phyloP scores from a whole-genome alignment of 1,140 invertebrate genomes.

The Adelges cooleyi region DNA sequence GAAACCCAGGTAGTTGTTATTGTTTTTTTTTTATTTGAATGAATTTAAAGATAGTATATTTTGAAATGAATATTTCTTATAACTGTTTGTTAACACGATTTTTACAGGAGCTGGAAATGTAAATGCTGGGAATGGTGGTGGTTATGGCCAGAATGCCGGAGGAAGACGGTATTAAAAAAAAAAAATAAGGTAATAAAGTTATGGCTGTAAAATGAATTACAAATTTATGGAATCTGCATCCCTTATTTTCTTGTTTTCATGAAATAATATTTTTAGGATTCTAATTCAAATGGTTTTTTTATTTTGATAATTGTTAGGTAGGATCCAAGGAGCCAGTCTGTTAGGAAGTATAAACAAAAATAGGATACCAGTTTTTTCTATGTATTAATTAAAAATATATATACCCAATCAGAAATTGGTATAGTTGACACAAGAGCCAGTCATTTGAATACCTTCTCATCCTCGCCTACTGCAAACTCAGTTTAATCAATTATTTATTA shows the following conservation, averaged over 20 bases:
- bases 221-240: too few relatives aligned
- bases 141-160: constrained; percentile 20
- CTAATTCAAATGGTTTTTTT: constrained; percentile 22
- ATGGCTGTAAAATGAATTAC: not conserved
- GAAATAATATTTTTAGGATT: constrained; percentile 13
- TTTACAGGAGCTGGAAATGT: constrained; percentile 9
- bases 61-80: too few relatives aligned
- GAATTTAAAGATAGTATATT: too few relatives aligned
- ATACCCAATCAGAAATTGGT: constrained; percentile 3
- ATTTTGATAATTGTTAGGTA: constrained; percentile 27
- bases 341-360: constrained; percentile 28
- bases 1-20: constrained; percentile 24
- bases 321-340: constrained; percentile 26
- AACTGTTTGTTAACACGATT: not conserved
- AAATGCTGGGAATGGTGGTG: constrained; percentile 15
- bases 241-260: too few relatives aligned
- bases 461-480: constrained; percentile 26
- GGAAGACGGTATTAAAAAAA: not conserved
- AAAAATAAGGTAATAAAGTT: not conserved
- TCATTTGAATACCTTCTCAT: constrained; percentile 28
- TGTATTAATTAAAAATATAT: constrained; percentile 15
- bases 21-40: too few relatives aligned
- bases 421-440: constrained; percentile 22
- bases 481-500: constrained; percentile 23
- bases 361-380: constrained; percentile 28